Base-by-base conservation (phyloP, 2,888 invertebrate genomes). In the Cepaea hortensis region DNA sequence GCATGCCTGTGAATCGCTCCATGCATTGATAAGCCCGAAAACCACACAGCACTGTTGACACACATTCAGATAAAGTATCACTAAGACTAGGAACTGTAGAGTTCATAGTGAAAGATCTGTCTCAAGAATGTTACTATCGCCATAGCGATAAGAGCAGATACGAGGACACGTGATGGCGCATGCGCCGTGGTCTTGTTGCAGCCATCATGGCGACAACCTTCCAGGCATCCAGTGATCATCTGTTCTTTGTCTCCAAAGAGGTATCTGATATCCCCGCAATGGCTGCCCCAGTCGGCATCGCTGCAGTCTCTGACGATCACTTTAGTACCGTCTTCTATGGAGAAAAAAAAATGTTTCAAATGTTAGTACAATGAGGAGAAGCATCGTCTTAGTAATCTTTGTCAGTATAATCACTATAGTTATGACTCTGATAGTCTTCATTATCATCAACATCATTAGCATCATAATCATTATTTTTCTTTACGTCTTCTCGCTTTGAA, bases 261-360 rank as follows among this genome's bases (percentile, higher is more conserved):
- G 84, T 92, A 91, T 80, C 89, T 88, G 68, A 93, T 91, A 80
- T 91, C 90, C 3, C 93, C 93, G 87, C 93, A 93, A 85, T 91
- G 91, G 72, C 92, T 91, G n/a, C 93, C 93, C 93, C 93, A 93
- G 87, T 93, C 91, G 2, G 18, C 89, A 75, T 91, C 89, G 72
- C 91, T 91, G 89, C 94, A 94, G 81, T 93, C 93, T 18, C 94
- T 90, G 3, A 94, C 92, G 68, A 92, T 77, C 55, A 94, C 91
- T 18, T 88, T 89, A n/a, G 91, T 89, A 3, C 93, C 93, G 84
- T 91, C 92, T 85, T 87, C 93, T 93, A 91, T 9, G 90, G 87
- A 81, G 46, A 79, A 35, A 79, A 79, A n/a, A 61, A 7, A 75
- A 15, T 9, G 55, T 6, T 55, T 55, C 11, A 55, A 11, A 9